Base-by-base conservation (phyloP, 2,797 vertebrate genomes). In the Menidia menidia region DNA sequence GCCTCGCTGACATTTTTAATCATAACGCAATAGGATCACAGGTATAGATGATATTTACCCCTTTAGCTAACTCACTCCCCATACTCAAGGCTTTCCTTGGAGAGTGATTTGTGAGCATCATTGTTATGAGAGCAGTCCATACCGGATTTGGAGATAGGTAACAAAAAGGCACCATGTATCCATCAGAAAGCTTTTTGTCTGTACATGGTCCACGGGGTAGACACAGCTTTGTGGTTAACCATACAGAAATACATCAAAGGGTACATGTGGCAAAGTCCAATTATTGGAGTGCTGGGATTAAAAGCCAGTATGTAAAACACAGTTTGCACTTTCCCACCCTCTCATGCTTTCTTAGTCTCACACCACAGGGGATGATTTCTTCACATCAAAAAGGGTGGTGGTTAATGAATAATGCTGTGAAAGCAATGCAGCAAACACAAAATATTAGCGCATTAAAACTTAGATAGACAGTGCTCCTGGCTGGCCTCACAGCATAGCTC, bases 1-100 rank as follows among this genome's bases (percentile, higher is more conserved):
- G 86, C 83, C 82, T 86, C n/a, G 15, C 87, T 92, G 93, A 91
- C 89, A 89, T 92, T 92, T 92, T 92, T 92, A 94, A 94, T 94
- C 91, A 92, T 88, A 88, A 81, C 84, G 87, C 78, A 87, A 92
- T 91, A 88, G 82, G 87, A 92, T 90, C 83, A 86, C 80, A 78
- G 75, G 64, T 85, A 80, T 75, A 67, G 77, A 84, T 42, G 78
- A 87, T 91, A 90, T 92, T 92, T 89, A 87, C 88, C 85, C 86
- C 83, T 60, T 80, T 87, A 85, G 89, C 89, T 88, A 92, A 89
- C 71, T 81, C 64, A 71, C 76, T 79, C 68, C 62, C 58, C 65
- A 60, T 77, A 86, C 88, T 83, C 80, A 85, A 88, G 83, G 82
- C 82, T 88, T 77, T 85, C 68, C 73, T 75, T 39, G 65, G 64